Percentiles rank a stretch among this genome's conserved stretches.
Evolutionary conservation across 2,113 vertebrate species (phyloP).

Genomic region (Corynorhinus townsendii): DNA sequence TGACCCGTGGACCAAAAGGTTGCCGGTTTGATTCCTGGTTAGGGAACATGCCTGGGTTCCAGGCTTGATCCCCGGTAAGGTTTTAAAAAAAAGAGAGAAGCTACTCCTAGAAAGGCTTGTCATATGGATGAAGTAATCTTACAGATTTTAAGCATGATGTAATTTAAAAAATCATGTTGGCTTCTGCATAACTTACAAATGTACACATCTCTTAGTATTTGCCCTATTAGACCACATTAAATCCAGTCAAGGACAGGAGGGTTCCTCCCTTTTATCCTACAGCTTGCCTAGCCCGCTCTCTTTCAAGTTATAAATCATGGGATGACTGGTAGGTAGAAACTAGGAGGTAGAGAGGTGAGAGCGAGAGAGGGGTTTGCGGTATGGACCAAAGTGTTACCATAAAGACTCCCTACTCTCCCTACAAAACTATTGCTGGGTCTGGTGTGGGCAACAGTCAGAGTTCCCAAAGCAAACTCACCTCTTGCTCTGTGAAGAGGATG

Average conservation of each 20-base stretch:
- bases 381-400: background rate
- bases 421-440: background rate
- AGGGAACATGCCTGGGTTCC: background rate
- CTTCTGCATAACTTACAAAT: background rate
- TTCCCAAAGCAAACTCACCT: conserved; percentile 84
- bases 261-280: background rate
- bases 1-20: background rate
- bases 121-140: background rate
- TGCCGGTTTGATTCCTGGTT: background rate
- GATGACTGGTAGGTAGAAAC: background rate
- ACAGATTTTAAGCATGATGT: background rate
- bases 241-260: background rate
- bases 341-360: background rate
- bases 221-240: background rate
- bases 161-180: background rate
- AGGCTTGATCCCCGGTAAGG: background rate
- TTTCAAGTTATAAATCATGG: background rate
- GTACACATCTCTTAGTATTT: background rate
- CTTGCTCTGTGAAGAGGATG: conserved; percentile 98
- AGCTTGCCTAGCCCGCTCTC: background rate
- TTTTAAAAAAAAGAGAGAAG: background rate
- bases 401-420: background rate
- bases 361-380: background rate
- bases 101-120: background rate
- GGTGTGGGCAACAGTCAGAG: background rate